Evolutionary conservation across 2,797 vertebrate species (phyloP), one percentile per base, ranked within the genome.

Genomic region (Iguana delicatissima): DNA sequence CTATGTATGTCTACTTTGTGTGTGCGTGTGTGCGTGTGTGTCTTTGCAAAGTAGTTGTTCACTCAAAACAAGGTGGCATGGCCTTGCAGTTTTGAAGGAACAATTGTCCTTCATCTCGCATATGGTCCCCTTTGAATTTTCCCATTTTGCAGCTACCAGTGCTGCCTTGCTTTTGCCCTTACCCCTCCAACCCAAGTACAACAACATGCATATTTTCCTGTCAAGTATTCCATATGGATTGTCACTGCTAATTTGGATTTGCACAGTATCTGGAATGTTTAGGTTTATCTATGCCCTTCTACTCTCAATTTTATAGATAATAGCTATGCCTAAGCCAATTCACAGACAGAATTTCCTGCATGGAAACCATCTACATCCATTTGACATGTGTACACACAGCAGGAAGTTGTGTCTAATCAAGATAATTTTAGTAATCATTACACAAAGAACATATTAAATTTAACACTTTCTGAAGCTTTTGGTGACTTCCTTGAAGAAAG

Each of bases 21-120:
- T 77, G 26, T 80, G 38, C 52, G 0, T 59, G 13, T 46, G 7
- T 55, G n/a, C 84, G 57, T 64, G 26, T 59, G 52, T 88, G 72
- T 42, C 52, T 82, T 81, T 83, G 59, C 89, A 87, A 87, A 46
- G 29, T 80, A 59, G 55, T 93, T 92, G 89, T 86, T 91, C 35
- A 84, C 52, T 55, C 7, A 89, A 80, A 95, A 57, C 74, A 57
- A 76, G 79, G 86, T 29, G 89, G 38, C 80, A 2, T 74, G 18
- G 67, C 62, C 80, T 87, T 89, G 80, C 67, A 73, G 88, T 87
- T 82, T 50, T 77, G 67, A 89, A 2, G 73, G 83, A 88, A 92
- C 73, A 89, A 35, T 46, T 72, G 80, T 18, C 77, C 85, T 82
- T 91, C 84, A 76, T 87, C 85, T 86, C 22, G 32, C 85, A 81